Evolutionary conservation across 2,888 invertebrate species (phyloP).

Genomic region (Byasa hedistus): DNA sequence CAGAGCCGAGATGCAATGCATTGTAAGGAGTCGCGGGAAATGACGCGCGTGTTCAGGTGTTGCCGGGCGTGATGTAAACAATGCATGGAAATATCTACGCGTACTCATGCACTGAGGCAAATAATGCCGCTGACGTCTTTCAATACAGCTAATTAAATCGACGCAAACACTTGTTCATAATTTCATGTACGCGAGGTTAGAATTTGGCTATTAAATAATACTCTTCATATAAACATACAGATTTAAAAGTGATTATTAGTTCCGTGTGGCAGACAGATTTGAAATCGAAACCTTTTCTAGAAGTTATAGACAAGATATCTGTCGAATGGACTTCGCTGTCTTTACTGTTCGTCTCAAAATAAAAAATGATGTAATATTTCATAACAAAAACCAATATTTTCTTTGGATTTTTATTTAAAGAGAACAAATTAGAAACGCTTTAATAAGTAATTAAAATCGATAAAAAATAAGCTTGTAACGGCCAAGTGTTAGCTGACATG

Average conservation of each 20-base stretch:
- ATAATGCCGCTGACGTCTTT: conserved; percentile 24
- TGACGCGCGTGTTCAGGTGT: conserved; percentile 27
- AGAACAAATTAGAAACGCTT: no score
- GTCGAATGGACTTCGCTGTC: no score
- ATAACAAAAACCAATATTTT: no score
- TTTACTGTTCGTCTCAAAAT: no score
- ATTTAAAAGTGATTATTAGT: no score
- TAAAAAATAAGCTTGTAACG: conserved; percentile 20
- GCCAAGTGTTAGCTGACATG: conserved; percentile 10
- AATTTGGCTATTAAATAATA: not conserved
- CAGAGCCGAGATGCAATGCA: conserved; percentile 23
- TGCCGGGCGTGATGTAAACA: conserved; percentile 27
- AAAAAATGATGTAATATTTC: no score
- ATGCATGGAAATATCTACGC: conserved; percentile 28
- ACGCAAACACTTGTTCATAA: not conserved
- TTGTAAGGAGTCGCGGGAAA: conserved; percentile 29
- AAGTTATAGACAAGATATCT: no score
- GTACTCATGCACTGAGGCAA: conserved; percentile 19
- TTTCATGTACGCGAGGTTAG: not conserved
- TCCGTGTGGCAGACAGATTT: no score
- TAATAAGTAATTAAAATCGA: no score
- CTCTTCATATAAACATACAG: no score
- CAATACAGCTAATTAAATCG: conserved; percentile 14
- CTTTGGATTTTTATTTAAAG: no score
- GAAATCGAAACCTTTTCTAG: no score